Percentiles rank a stretch among this genome's conserved stretches.
phyloP scores from a whole-genome alignment of 2,797 vertebrate species.

The Gadopsis marmoratus region DNA sequence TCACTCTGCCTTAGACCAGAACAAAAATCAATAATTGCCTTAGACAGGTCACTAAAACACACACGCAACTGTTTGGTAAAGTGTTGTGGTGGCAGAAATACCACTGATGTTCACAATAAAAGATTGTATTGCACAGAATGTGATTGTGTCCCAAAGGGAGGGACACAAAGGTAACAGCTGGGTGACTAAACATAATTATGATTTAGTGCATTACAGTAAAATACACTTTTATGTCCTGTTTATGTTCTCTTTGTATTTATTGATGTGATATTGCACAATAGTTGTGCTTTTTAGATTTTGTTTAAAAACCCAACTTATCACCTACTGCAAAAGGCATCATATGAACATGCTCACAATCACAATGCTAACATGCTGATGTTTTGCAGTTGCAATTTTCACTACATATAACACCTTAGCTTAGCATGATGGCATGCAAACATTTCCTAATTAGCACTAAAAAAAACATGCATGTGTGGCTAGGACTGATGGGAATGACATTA shows the following conservation, averaged over 20 bases:
- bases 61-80: constrained; percentile 40
- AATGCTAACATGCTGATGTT: neutral
- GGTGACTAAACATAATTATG: constrained; percentile 28
- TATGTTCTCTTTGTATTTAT: constrained; percentile 26
- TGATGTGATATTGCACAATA: constrained; percentile 11
- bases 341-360: neutral
- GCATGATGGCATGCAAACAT: neutral
- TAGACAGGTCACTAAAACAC: constrained; percentile 57
- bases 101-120: constrained; percentile 52
- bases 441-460: neutral
- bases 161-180: constrained; percentile 10
- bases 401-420: neutral
- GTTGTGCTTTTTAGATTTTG: constrained; percentile 19
- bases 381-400: neutral
- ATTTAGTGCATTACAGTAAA: constrained; percentile 40
- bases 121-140: constrained; percentile 21
- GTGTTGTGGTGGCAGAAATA: constrained; percentile 29
- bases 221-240: constrained; percentile 16
- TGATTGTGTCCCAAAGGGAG: constrained; percentile 33
- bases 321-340: constrained; percentile 2
- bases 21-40: constrained; percentile 70
- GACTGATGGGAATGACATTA: neutral
- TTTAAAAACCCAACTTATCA: constrained; percentile 4
- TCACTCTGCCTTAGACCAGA: constrained; percentile 49
- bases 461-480: neutral